phyloP scores from a whole-genome alignment of 2,888 invertebrate species.

The Latheticus oryzae region DNA sequence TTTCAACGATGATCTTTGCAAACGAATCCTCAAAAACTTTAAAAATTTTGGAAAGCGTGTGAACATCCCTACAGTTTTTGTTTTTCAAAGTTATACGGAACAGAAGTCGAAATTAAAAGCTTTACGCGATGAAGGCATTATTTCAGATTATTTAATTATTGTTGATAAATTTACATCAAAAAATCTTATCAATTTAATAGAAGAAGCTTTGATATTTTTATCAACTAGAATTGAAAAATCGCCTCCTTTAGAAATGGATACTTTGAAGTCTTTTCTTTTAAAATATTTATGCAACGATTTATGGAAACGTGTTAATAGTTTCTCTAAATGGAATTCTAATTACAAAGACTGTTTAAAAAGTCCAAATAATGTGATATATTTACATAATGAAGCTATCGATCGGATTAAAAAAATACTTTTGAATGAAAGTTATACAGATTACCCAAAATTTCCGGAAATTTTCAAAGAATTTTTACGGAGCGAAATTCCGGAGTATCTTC shows the following conservation, averaged over 20 bases:
- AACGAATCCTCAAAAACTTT: constrained; percentile 53
- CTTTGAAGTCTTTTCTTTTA: constrained; percentile 69
- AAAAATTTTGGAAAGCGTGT: constrained; percentile 50
- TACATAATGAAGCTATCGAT: constrained; percentile 77
- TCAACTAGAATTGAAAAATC: constrained; percentile 67
- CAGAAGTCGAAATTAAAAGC: constrained; percentile 43
- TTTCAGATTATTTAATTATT: constrained; percentile 54
- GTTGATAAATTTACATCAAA: constrained; percentile 47
- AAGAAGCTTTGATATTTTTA: constrained; percentile 64
- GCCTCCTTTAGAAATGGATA: constrained; percentile 71
- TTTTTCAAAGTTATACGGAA: constrained; percentile 47
- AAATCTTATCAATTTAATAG: constrained; percentile 49
- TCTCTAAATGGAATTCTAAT: constrained; percentile 62
- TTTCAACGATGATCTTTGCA: constrained; percentile 52
- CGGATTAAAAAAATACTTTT: constrained; percentile 72
- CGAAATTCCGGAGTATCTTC: constrained; percentile 68
- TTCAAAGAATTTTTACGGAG: constrained; percentile 69
- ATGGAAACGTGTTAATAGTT: constrained; percentile 69
- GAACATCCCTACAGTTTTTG: constrained; percentile 66
- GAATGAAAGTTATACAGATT: constrained; percentile 71
- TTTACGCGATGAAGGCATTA: constrained; percentile 49
- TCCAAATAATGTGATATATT: constrained; percentile 70
- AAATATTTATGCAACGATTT: constrained; percentile 72
- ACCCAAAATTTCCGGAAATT: constrained; percentile 75
- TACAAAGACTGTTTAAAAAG: constrained; percentile 67